A percentile compares a stretch with the other conserved stretches of the same genome.
Evolutionary conservation across 2,888 invertebrate genomes (phyloP).

Genomic region (Caenorhabditis wallacei): DNA sequence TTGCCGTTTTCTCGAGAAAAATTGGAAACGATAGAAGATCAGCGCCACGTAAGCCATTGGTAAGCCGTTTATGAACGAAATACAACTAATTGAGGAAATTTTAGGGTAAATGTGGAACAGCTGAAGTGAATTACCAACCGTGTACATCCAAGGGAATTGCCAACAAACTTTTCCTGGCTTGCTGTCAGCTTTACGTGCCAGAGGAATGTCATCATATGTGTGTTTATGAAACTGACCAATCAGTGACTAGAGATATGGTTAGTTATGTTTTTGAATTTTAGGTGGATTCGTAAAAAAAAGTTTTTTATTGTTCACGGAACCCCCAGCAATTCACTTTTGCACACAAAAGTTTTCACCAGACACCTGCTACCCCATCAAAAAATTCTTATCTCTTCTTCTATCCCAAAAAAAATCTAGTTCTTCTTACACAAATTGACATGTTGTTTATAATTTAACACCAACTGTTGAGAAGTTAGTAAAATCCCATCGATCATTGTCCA

Average conservation of each 20-base stretch:
- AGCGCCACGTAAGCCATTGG: constrained; percentile 63
- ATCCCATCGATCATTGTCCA: constrained; percentile 13
- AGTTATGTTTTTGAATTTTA: no score
- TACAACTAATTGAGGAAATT: neutral
- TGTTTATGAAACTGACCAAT: constrained; percentile 80
- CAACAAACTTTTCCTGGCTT: constrained; percentile 79
- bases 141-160: constrained; percentile 80
- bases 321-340: no score
- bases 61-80: constrained; percentile 15
- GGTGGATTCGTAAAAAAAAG: no score
- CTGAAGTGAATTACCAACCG: constrained; percentile 79
- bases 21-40: constrained; percentile 54
- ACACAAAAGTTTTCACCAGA: no score
- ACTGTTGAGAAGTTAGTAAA: neutral
- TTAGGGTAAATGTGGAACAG: constrained; percentile 80
- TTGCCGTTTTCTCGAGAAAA: constrained; percentile 65
- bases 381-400: neutral
- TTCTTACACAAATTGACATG: constrained; percentile 30
- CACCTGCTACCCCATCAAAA: neutral
- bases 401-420: neutral
- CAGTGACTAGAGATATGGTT: constrained; percentile 78
- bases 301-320: no score
- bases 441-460: constrained; percentile 25
- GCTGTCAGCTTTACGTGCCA: constrained; percentile 80
- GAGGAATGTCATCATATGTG: constrained; percentile 81